These are phyloP conservation scores for Heliocidaris erythrogramma DNA, from an alignment of 35 echinoderm and acorn worm species.

Conservation along the genomic window DNA sequence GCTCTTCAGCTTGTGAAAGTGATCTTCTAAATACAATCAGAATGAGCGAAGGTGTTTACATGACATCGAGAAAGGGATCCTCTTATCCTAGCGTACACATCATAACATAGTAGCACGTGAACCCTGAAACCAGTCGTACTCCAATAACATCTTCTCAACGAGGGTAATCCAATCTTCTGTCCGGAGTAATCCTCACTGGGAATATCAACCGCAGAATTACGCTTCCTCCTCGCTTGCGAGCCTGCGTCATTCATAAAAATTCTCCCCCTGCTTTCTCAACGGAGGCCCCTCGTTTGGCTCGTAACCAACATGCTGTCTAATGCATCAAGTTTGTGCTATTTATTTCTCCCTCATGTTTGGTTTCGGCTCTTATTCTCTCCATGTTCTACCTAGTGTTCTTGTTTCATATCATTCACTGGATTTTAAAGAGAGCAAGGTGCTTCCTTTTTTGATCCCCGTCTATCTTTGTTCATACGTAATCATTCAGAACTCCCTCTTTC, in stretches of 20 bases:
- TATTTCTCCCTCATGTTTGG: neutral
- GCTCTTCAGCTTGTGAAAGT: no score
- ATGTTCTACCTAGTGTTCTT: neutral
- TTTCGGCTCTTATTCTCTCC: neutral
- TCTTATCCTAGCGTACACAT: neutral
- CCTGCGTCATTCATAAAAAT: slow-evolving; percentile 3
- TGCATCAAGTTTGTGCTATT: neutral
- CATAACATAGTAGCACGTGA: neutral
- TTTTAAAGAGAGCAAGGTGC: neutral
- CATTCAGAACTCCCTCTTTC: neutral
- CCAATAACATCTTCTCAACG: neutral
- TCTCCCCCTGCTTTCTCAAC: neutral
- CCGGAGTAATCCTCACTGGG: neutral
- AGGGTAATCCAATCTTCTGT: neutral
- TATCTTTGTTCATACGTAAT: neutral
- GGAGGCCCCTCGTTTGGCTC: neutral
- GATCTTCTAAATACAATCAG: no score
- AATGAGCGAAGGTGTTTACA: neutral
- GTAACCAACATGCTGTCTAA: neutral
- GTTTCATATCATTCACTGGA: neutral
- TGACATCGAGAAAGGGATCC: neutral
- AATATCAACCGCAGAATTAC: slow-evolving; percentile 8
- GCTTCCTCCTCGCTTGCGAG: neutral
- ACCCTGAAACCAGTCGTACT: neutral
- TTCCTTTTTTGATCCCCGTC: neutral